These are phyloP conservation scores for Apis cerana DNA, from an alignment of 1,140 invertebrate genomes.

Conservation along the genomic window DNA sequence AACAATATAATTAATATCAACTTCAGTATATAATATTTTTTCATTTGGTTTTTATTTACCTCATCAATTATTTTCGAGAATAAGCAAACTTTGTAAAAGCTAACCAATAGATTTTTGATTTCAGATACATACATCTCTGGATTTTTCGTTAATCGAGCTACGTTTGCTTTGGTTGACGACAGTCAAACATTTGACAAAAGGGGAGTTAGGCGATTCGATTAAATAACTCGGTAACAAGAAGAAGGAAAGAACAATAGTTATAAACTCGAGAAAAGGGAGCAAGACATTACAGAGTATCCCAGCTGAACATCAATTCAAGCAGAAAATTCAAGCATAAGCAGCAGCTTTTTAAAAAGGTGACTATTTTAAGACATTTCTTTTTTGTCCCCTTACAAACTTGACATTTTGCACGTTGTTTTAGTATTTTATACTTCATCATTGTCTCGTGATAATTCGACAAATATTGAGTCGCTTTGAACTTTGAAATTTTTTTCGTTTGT, in stretches of 20 bases:
- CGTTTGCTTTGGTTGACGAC: not conserved
- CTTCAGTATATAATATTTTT: not conserved
- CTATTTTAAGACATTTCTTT: not conserved
- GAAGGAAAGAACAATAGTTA: slow-evolving; percentile 23
- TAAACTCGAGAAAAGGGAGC: slow-evolving; percentile 40
- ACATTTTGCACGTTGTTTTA: slow-evolving; percentile 13
- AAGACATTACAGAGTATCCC: slow-evolving; percentile 13
- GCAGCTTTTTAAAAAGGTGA: slow-evolving; percentile 30
- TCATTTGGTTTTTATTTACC: not conserved
- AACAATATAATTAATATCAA: not conserved
- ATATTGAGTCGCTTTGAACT: not conserved
- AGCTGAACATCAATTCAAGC: slow-evolving; percentile 9
- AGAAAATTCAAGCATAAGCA: slow-evolving; percentile 40
- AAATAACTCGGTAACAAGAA: slow-evolving; percentile 5
- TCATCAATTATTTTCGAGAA: not conserved
- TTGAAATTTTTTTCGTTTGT: not conserved
- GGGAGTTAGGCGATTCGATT: slow-evolving; percentile 4
- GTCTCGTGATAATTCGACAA: slow-evolving; percentile 1
- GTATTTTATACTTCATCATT: not conserved
- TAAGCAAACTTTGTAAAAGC: not conserved
- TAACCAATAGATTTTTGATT: not conserved
- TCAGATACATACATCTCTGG: not conserved
- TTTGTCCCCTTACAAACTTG: not conserved
- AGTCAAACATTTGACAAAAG: slow-evolving; percentile 22
- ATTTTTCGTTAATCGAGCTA: slow-evolving; percentile 29